Percentiles rank a stretch among this genome's conserved stretches.
Conservation (phyloP, 2,113 vertebrate species). For the Halcyon malimbica region DNA sequence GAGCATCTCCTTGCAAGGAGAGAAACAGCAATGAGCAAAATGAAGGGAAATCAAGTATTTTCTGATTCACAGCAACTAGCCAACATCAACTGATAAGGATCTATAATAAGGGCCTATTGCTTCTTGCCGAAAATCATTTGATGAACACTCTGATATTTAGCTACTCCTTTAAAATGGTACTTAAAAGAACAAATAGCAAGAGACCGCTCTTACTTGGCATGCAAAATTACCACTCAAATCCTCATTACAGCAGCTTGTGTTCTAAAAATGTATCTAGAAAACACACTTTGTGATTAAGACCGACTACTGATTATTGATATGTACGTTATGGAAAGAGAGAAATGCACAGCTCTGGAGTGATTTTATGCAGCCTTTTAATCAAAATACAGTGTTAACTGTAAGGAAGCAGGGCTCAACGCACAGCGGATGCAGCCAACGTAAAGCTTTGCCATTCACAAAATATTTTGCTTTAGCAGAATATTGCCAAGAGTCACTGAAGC, state of each 20-base stretch:
- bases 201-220: not conserved
- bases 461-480: not conserved
- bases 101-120: not conserved
- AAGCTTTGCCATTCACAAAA: not conserved
- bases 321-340: not conserved
- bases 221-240: not conserved
- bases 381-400: not conserved
- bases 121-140: not conserved
- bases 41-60: not conserved
- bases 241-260: not conserved
- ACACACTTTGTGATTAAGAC: not conserved
- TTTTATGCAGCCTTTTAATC: not conserved
- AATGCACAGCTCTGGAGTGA: not conserved
- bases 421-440: not conserved
- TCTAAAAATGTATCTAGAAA: not conserved
- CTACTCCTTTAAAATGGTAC: not conserved
- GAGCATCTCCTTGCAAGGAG: not conserved
- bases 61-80: not conserved
- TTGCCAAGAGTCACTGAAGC: not conserved
- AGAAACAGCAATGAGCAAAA: not conserved
- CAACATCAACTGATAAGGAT: not conserved
- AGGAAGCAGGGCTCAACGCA: not conserved
- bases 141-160: not conserved
- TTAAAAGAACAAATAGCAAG: not conserved
- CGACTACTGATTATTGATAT: not conserved